Base-by-base conservation (phyloP, 2,113 vertebrate genomes). In the Nothocercus julius region DNA sequence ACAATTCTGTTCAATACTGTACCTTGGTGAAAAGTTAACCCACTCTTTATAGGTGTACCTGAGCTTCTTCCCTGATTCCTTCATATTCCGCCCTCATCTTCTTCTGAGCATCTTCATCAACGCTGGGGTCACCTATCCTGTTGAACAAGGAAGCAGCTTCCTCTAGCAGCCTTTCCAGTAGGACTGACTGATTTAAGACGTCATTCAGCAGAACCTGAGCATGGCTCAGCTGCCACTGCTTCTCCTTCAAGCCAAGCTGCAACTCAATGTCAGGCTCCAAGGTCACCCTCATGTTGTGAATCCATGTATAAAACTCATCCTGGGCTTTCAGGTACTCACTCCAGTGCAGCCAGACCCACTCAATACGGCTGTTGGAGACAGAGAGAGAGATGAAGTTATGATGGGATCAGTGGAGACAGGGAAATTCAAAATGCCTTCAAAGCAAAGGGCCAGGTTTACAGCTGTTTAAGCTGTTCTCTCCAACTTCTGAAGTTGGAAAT, bases 301-400 rank as follows among this genome's bases (percentile, higher is more conserved):
- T 97, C 99, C 99, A 99, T 8, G 91, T 20, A 32, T 97, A 97
- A 87, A 99, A 99, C 92, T 99, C 99, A 36, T 98, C 98, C 1
- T 96, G 97, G 51, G 99, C 99, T 97, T 98, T 98, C 94, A 99
- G 97, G 96, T 99, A 99, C 93, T 99, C 99, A 1, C 97, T 98
- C 99, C 99, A 99, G 93, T 99, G 99, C 70, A 99, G 98, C 99
- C 99, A 99, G 86, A 99, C 99, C 99, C 99, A 99, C 96, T 99
- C 99, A 17, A 99, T 99, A 25, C 99, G 99, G 96, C 99, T 99
- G 97, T 53, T 75, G 53, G 38, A 28, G 82, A 87, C 32, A 95
- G 82, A 15, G 92, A 80, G 20, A 54, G 20, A 74, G 59, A 83
- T 72, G 38, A 92, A 75, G 68, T 32, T 25, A 56, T 38, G 24